Base-by-base conservation (phyloP, 1,140 invertebrate genomes). In the Magallana angulata region DNA sequence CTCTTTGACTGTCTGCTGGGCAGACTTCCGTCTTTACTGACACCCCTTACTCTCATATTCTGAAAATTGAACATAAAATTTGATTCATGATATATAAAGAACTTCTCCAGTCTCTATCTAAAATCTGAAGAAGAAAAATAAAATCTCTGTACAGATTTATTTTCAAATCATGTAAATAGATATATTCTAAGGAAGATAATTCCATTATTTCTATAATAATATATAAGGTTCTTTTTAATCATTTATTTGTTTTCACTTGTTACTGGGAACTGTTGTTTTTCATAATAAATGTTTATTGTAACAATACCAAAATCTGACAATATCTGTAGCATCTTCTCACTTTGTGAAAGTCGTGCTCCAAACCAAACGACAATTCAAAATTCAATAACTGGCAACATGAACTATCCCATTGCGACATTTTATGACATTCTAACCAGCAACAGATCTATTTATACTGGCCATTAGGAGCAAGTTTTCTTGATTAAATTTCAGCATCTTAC, bases 401-500 rank as follows among this genome's bases (percentile, higher is more conserved):
- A 76, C 68, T 30, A 76, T 36, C 16, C 68, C 18, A 76, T 76
- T 76, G 68, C 36, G 68, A 76, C 68, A 76, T 76, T 76, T 76
- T 24, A 76, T 76, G 68, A 12, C 68, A 76, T 76, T 30, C 11
- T 76, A 76, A 76, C 68, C 18, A 76, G 18, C 18, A 76, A 9
- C 24, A 30, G 24, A 30, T 76, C 24, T 76, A 36, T 76, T 76
- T 76, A 76, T 76, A 36, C 24, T 24, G 68, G 68, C 68, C 68
- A 76, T 76, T 76, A 76, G 2, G 24, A 30, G 24, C 12, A 30
- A 76, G 30, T 24, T 76, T 76, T 76, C 24, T 76, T 71, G n/a
- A 71, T 71, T 71, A 71, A 71, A 71, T 36, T 71, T 71, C 68
- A 71, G 68, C n/a, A 71, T 71, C 68, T 71, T 71, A 71, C 68